phyloP scores from a whole-genome alignment of 2,113 vertebrate genomes.

The Lagopus leucura region DNA sequence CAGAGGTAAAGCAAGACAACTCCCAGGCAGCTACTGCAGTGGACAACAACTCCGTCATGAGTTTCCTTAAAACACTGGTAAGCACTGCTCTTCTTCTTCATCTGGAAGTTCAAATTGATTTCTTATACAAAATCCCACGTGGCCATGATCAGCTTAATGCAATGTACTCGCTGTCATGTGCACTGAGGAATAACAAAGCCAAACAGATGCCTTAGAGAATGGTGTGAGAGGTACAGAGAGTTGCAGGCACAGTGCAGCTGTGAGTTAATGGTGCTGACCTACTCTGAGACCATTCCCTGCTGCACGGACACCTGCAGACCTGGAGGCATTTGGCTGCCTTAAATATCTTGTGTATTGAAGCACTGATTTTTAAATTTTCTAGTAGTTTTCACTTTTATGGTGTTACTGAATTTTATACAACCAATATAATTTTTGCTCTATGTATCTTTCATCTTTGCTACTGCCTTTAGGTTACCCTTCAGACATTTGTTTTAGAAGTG shows the following conservation, averaged over 20 bases:
- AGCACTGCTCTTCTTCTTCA: slow-evolving; percentile 61
- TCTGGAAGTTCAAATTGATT: neutral
- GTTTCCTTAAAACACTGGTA: slow-evolving; percentile 97
- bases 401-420: neutral
- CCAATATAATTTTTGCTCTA: neutral
- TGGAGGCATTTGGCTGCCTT: neutral
- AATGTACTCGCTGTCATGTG: accelerated
- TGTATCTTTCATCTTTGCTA: neutral
- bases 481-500: neutral
- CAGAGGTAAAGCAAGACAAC: slow-evolving; percentile 52
- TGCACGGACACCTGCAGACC: neutral
- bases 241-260: neutral
- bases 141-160: neutral
- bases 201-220: neutral
- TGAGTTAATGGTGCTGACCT: neutral
- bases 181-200: neutral
- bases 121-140: neutral
- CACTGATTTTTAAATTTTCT: neutral
- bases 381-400: neutral
- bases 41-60: slow-evolving; percentile 90
- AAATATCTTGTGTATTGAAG: neutral
- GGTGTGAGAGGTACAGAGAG: neutral
- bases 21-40: slow-evolving; percentile 25
- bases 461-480: neutral
- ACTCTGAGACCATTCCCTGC: neutral